Evolutionary conservation across 2,888 invertebrate species (phyloP), one percentile per base, ranked within the genome.

Genomic region (Andrena chrysosceles): DNA sequence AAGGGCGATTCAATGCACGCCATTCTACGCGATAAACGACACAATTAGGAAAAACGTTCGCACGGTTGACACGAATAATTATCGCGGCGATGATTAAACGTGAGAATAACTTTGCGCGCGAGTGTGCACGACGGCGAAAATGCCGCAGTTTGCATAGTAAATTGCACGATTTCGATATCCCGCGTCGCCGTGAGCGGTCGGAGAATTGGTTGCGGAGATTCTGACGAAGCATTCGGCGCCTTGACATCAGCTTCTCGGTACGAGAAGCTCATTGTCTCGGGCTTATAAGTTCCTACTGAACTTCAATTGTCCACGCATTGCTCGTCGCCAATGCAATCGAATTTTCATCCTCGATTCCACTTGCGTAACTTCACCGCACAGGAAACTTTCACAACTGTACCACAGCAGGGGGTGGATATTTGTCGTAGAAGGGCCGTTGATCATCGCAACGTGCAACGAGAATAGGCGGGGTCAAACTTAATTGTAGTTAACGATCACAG

Each of bases 401-500:
- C 23, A 71, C 33, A 1, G 23, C 13, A 2, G 60, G 26, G 2
- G 42, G 42, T n/a, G 8, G 29, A 69, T 54, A 67, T 64, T 72
- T 29, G 72, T 66, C 26, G 49, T 10, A 20, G 64, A 60, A 20
- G 52, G 31, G 42, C 16, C 29, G 66, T 81, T 73, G 82, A 82
- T 81, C 72, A 76, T 60, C 23, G 16, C 59, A 29, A 0, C 8
- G 71, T 33, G 48, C 60, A 64, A 77, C 42, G 85, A 71, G 83
- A 76, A 78, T 66, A 56, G 64, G 68, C 68, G 71, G 71, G 85
- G 85, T 84, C 81, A 84, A 83, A 84, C 86, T 84, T 90, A 90
- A 90, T 89, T 84, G 88, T 82, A 86, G 88, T 84, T 90, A 90
- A 89, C 89, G 90, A 87, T 86, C 81, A 74, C 83, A 85, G 83